These are phyloP conservation scores for Dendrophyllia cribrosa DNA, from an alignment of 64 coral and sea anemone species.

Conservation along the genomic window DNA sequence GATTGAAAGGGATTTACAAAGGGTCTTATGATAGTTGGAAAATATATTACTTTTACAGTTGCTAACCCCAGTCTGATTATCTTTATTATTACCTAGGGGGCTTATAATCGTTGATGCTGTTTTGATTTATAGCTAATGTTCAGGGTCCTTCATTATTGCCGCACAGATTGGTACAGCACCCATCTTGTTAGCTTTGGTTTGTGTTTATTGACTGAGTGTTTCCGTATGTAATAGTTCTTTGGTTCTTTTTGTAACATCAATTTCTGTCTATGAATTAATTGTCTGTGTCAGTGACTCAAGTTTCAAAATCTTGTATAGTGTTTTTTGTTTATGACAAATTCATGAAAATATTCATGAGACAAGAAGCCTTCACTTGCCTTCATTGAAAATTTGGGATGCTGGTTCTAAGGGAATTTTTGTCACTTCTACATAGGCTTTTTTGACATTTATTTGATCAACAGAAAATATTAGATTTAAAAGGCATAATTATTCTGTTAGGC, in stretches of 20 bases:
- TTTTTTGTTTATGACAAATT: no score
- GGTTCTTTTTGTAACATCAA: neutral
- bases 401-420: no score
- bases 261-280: no score
- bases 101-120: conserved; percentile 16
- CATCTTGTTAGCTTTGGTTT: conserved; percentile 48
- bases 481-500: neutral
- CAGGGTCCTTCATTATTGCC: neutral
- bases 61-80: neutral
- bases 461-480: neutral
- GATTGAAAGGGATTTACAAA: no score
- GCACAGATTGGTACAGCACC: conserved; percentile 50
- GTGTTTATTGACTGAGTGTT: neutral
- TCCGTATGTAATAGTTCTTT: no score
- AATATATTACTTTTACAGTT: neutral
- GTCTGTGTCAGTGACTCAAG: no score
- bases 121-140: conserved; percentile 55
- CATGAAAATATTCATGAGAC: no score
- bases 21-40: neutral
- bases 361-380: no score
- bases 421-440: no score
- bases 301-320: no score
- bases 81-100: neutral
- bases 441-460: no score
- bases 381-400: no score